Percentiles rank a stretch among this genome's conserved stretches.
Conservation (phyloP, 2,113 vertebrate genomes). For the Acanthisitta chloris region DNA sequence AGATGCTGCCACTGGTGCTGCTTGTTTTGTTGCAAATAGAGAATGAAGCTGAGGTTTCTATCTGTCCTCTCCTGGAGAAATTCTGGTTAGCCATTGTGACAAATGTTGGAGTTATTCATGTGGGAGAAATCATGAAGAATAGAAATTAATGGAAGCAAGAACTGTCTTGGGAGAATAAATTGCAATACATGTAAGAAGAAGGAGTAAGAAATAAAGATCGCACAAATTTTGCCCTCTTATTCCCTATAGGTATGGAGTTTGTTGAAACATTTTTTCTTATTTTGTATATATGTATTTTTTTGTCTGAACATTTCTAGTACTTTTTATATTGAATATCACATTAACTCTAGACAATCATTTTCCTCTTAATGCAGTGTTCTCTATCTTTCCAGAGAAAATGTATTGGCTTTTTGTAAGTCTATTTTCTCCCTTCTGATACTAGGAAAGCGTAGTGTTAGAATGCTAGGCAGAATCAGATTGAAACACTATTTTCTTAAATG, state of each 20-base stretch:
- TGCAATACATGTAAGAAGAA: background rate
- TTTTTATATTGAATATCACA: background rate
- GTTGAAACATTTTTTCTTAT: background rate
- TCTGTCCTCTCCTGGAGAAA: background rate
- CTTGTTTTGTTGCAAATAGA: background rate
- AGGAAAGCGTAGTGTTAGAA: background rate
- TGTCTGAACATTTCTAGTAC: background rate
- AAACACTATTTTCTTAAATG: background rate
- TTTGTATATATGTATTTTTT: background rate
- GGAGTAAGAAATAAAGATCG: background rate
- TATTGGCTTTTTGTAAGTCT: background rate
- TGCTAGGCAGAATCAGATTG: background rate
- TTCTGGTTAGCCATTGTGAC: background rate
- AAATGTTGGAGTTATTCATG: background rate
- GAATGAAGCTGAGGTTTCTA: background rate
- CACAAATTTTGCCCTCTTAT: background rate
- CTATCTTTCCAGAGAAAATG: background rate
- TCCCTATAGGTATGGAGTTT: background rate
- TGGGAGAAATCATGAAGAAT: background rate
- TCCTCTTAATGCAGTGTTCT: background rate
- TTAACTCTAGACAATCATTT: background rate
- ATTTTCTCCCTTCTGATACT: background rate
- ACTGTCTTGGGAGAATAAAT: background rate
- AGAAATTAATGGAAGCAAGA: background rate
- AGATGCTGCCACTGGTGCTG: background rate